Conservation (phyloP, 2,888 invertebrate species). For the Cantharis lateralis region DNA sequence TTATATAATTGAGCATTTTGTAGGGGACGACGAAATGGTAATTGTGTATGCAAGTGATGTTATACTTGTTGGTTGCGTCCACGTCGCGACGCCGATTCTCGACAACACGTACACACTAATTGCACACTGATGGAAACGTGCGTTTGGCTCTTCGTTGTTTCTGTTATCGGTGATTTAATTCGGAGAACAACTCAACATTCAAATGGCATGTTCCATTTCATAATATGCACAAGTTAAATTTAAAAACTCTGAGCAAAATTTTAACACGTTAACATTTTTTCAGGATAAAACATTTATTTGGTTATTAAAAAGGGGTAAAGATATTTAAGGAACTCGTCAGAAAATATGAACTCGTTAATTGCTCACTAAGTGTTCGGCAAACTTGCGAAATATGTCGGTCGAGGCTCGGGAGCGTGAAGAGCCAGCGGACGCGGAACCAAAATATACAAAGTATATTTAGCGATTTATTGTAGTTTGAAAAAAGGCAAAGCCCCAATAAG, state of each 20-base stretch:
- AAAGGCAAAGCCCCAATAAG: neutral
- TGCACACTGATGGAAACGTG: slow-evolving; percentile 55
- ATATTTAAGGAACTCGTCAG: neutral
- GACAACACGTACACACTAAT: slow-evolving; percentile 55
- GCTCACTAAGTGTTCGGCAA: neutral
- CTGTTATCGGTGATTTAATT: slow-evolving; percentile 49
- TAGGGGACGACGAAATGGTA: slow-evolving; percentile 45
- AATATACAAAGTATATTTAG: too few species aligned
- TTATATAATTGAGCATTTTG: slow-evolving; percentile 53
- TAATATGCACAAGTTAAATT: slow-evolving; percentile 4
- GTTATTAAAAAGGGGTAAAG: neutral
- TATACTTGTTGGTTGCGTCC: slow-evolving; percentile 51
- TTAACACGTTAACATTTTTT: neutral
- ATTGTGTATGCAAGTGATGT: slow-evolving; percentile 54
- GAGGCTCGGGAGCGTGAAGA: neutral
- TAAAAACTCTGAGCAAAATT: neutral
- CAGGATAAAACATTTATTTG: neutral
- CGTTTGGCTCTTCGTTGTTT: slow-evolving; percentile 51
- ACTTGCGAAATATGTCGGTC: neutral
- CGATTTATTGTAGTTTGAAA: neutral
- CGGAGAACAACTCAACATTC: slow-evolving; percentile 27
- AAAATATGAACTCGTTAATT: neutral
- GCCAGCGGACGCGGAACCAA: neutral
- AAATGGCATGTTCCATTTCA: slow-evolving; percentile 28
- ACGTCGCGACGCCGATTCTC: slow-evolving; percentile 45